A percentile compares a stretch with the other conserved stretches of the same genome.
phyloP scores from a whole-genome alignment of 2,113 vertebrate species.

The Rhabdomys dilectus region DNA sequence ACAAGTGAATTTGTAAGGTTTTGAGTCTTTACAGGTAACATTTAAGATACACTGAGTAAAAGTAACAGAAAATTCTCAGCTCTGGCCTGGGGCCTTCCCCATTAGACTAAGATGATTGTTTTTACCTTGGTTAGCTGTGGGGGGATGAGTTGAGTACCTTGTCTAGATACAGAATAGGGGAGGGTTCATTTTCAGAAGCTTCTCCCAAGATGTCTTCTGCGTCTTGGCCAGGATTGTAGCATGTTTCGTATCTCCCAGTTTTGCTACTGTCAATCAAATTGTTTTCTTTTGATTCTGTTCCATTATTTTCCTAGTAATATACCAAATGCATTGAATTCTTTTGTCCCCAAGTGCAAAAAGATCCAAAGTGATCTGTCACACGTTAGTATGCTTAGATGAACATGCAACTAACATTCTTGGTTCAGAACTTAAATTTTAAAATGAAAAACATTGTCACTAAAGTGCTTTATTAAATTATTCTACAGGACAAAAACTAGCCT shows the following conservation, averaged over 20 bases:
- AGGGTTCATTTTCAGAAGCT: background rate
- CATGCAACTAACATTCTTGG: background rate
- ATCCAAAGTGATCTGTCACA: background rate
- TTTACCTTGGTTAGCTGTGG: background rate
- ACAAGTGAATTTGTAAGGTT: constrained; percentile 46
- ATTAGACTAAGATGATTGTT: background rate
- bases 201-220: background rate
- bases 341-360: background rate
- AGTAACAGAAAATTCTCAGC: background rate
- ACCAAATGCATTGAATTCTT: constrained; percentile 3
- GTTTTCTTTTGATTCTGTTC: background rate
- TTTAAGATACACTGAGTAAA: constrained; percentile 5
- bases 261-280: background rate
- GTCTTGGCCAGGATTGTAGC: background rate
- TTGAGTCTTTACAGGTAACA: background rate
- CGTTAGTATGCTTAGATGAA: background rate
- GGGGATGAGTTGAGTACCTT: background rate
- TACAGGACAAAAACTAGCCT: background rate
- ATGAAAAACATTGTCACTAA: constrained; percentile 16
- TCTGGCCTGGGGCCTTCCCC: background rate
- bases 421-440: constrained; percentile 26
- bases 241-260: background rate
- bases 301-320: constrained; percentile 9
- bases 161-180: background rate
- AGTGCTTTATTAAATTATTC: background rate